Evolutionary conservation across 2,113 vertebrate species (phyloP), one percentile per base, ranked within the genome.

Genomic region (Rhinopomastus cyanomelas): DNA sequence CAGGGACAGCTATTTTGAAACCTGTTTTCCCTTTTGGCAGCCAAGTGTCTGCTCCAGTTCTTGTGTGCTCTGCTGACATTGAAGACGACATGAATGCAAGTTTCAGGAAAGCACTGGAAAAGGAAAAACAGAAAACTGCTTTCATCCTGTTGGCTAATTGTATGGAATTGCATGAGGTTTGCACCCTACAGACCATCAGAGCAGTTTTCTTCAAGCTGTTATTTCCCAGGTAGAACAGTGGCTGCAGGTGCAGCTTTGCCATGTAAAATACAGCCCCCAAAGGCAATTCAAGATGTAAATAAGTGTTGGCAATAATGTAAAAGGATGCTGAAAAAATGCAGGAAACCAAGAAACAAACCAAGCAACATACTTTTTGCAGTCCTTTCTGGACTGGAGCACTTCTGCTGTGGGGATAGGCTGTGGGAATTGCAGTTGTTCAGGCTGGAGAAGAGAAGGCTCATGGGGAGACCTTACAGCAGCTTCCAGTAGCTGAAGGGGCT

Each of bases 1-100:
- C 68, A 69, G 64, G 69, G 79, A 83, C 69, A 87, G 80, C 77
- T 88, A 71, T 88, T 95, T 91, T 88, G 91, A 89, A 94, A 87
- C 65, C 26, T 57, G n/a, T 74, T 85, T 83, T 91, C 80, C 42
- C 68, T 91, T 91, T 59, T 62, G 88, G 65, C 6, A 2, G 55
- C 22, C 34, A 56, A 73, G 23, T 20, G 80, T 55, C 73, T 59
- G n/a, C 71, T 83, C 48, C 60, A 64, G 48, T 74, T 52, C 76
- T 77, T 42, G 6, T 69, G 76, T 59, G 48, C 6, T 5, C 68
- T 69, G 11, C n/a, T 74, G 76, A 89, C 73, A 91, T 1, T 66
- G 60, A 66, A 67, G 9, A 71, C 19, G 53, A 83, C 15, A 44
- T 3, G 16, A 83, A 85, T 59, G 14, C n/a, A 88, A 87, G 34